Conservation (phyloP, 1,140 invertebrate species). For the Whitmania pigra region DNA sequence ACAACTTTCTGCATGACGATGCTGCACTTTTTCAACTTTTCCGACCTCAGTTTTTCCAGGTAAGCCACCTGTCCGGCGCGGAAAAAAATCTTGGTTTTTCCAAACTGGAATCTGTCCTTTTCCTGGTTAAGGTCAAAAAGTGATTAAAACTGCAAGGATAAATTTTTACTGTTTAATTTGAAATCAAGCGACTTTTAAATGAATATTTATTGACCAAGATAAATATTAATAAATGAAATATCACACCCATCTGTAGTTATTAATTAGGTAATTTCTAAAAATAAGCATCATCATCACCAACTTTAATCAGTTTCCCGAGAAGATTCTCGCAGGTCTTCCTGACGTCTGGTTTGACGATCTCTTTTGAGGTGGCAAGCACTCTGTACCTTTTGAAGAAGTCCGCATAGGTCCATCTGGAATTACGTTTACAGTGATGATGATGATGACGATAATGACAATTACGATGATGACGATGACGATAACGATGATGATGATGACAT, state of each 20-base stretch:
- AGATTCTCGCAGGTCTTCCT: conserved; percentile 67
- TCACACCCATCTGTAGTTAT: too few relatives aligned
- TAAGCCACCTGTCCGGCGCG: conserved; percentile 95
- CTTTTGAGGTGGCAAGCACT: conserved; percentile 64
- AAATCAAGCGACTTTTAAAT: too few relatives aligned
- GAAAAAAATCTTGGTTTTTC: conserved; percentile 97
- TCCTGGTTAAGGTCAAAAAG: conserved; percentile 46
- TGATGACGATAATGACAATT: background rate
- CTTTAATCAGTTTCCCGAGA: conserved; percentile 54
- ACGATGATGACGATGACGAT: background rate
- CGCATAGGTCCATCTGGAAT: conserved; percentile 64
- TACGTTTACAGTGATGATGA: too few relatives aligned
- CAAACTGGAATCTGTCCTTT: conserved; percentile 86
- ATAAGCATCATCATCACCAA: conserved; percentile 25
- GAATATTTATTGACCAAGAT: too few relatives aligned
- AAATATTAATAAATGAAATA: too few relatives aligned
- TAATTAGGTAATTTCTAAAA: too few relatives aligned
- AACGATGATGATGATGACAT: background rate
- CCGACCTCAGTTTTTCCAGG: conserved; percentile 77
- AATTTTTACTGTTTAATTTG: too few relatives aligned
- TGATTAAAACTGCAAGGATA: too few relatives aligned
- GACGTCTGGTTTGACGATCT: conserved; percentile 63
- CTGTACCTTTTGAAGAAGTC: conserved; percentile 86
- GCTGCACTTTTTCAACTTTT: conserved; percentile 70
- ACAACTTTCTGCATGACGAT: conserved; percentile 81